These are phyloP conservation scores for Gymnocephalus cernua DNA, from an alignment of 2,113 vertebrate species.

Conservation along the genomic window DNA sequence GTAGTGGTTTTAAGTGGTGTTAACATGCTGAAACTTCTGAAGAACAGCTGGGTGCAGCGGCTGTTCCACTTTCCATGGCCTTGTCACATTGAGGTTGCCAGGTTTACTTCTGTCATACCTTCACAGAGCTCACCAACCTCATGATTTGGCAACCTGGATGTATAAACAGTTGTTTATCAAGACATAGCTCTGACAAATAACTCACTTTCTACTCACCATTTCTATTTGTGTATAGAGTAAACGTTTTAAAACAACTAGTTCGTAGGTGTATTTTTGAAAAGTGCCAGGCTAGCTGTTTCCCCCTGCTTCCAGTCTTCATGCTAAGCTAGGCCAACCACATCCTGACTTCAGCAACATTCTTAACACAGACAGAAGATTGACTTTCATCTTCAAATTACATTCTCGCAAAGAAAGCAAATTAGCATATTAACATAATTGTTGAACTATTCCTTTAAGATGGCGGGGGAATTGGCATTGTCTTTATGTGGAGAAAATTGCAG, in stretches of 20 bases:
- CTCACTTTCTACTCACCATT: no score
- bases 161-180: neutral
- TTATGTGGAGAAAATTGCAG: constrained; percentile 10
- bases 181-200: no score
- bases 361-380: neutral
- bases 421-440: neutral
- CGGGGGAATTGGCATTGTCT: neutral
- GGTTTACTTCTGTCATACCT: neutral
- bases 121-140: neutral
- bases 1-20: neutral
- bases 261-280: neutral
- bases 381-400: neutral
- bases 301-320: neutral
- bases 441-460: neutral
- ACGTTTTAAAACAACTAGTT: neutral
- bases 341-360: neutral
- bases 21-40: neutral
- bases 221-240: neutral
- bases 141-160: neutral
- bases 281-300: neutral
- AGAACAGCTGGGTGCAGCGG: neutral
- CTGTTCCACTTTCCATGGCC: neutral
- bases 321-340: neutral
- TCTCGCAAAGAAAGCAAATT: neutral
- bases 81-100: neutral